Evolutionary conservation across 1,140 invertebrate genomes (phyloP), one percentile per base, ranked within the genome.

Genomic region (Cepaea nemoralis): DNA sequence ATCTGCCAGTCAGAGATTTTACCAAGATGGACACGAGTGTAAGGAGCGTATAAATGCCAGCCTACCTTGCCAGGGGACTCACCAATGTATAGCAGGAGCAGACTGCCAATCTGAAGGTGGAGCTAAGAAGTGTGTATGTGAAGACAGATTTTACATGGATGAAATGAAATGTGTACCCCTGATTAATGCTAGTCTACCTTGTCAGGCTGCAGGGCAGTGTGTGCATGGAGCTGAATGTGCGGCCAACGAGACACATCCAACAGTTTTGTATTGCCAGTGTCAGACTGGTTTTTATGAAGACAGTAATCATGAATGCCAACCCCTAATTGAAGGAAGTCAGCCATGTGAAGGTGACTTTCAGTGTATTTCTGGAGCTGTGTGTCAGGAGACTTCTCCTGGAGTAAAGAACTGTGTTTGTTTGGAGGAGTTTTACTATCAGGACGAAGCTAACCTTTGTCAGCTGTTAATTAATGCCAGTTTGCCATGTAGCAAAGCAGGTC

Each of bases 181-280:
- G 39, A 79, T 76, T 8, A 79, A 76, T 63, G 27, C 78, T 48
- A 79, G 82, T 27, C 40, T 42, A n/a, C 82, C 82, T n/a, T 83
- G 82, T 74, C 75, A 50, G 5, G 73, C 59, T 5, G 40, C 59
- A 33, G 77, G 78, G 2, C 82, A 83, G 78, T 83, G 82, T 31
- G 66, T 83, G 0, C 24, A 40, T n/a, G 74, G 79, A 33, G 78
- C 82, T 1, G 73, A 77, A 16, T 83, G 82, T 67, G 74, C 63
- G 8, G 39, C 69, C 45, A 79, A 76, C 63, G 22, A 63, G 3
- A 40, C 35, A 27, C 55, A 77, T n/a, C 76, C 75, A 0, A 69
- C 66, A 19, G 24, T 10, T 55, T 27, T 8, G 31, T 35, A 27
- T n/a, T 83, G 82, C 66, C 69, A 80, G 63, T 83, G 82, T 80